Percentiles rank a stretch among this genome's conserved stretches.
These are phyloP conservation scores for Odocoileus hemionus DNA, from an alignment of 2,113 vertebrate genomes.

Conservation along the genomic window DNA sequence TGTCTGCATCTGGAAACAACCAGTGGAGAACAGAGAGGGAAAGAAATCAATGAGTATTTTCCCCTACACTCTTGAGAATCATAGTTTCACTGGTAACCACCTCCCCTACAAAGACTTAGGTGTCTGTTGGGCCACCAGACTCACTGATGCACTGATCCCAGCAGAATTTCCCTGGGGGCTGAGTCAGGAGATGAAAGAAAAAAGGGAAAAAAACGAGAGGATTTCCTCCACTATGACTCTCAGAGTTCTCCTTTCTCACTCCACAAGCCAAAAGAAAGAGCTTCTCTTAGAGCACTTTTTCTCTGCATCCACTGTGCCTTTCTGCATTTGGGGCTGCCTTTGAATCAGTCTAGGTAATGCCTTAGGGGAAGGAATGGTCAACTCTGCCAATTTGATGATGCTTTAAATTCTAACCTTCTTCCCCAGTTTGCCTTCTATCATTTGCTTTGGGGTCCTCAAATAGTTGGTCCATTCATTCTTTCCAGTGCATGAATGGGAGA, in stretches of 20 bases:
- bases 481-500: not conserved
- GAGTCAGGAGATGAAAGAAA: not conserved
- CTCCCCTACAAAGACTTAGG: not conserved
- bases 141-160: not conserved
- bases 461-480: not conserved
- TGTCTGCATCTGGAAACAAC: not conserved
- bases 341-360: not conserved
- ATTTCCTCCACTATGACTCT: not conserved
- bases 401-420: not conserved
- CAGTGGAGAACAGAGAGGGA: not conserved
- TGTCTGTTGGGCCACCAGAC: not conserved
- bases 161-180: not conserved
- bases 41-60: not conserved
- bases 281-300: not conserved
- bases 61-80: not conserved
- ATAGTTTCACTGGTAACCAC: not conserved
- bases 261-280: not conserved
- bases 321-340: not conserved
- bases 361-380: not conserved
- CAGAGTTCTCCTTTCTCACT: not conserved
- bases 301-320: not conserved
- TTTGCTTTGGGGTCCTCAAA: not conserved
- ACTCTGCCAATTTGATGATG: not conserved
- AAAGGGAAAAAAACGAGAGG: not conserved
- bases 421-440: not conserved